phyloP scores from a whole-genome alignment of 2,113 vertebrate species.

The Gobiocypris rarus region DNA sequence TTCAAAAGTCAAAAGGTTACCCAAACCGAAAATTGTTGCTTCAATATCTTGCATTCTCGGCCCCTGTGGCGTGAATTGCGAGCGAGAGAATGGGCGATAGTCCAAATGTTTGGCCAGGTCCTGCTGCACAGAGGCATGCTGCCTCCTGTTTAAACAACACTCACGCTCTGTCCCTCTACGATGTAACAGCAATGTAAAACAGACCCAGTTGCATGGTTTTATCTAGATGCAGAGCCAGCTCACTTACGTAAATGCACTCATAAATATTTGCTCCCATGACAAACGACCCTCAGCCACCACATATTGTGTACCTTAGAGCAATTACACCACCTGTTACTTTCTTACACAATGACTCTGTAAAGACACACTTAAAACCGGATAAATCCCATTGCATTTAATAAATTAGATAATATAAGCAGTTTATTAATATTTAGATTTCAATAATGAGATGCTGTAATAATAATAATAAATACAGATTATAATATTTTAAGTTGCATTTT shows the following conservation, averaged over 20 bases:
- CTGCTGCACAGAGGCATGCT: conserved; percentile 5
- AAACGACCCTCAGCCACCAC: not conserved
- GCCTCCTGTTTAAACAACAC: conserved; percentile 21
- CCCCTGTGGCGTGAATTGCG: not conserved
- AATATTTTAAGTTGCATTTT: not conserved
- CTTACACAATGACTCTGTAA: not conserved
- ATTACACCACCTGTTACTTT: not conserved
- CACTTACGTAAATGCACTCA: not conserved
- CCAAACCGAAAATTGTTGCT: conserved; percentile 15
- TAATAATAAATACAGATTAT: not conserved
- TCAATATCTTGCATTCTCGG: not conserved
- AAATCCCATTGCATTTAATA: too few species aligned
- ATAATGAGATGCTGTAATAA: too few species aligned
- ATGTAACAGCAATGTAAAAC: not conserved
- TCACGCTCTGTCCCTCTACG: not conserved
- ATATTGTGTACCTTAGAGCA: not conserved
- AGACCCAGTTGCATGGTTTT: not conserved
- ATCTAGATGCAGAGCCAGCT: not conserved
- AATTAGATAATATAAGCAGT: too few species aligned
- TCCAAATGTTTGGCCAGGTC: not conserved
- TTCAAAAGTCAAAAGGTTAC: conserved; percentile 26
- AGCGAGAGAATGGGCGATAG: not conserved
- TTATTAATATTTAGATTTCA: too few species aligned
- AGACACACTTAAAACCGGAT: not conserved
- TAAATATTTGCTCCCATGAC: not conserved